Evolutionary conservation across 2,888 invertebrate species (phyloP), one percentile per base, ranked within the genome.

Genomic region (Gandaritis pyraliata): DNA sequence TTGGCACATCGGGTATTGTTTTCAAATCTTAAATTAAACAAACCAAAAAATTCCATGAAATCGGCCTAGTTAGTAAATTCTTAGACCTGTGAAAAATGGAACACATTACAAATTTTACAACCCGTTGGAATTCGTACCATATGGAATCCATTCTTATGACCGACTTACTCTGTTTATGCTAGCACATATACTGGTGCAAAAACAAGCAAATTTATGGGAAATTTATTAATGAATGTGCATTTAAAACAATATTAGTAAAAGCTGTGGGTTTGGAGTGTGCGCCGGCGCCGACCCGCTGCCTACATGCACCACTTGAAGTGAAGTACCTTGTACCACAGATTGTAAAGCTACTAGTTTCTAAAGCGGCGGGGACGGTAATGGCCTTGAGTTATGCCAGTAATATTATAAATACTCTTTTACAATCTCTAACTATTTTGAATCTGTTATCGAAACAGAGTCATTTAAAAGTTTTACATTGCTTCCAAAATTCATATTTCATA

Each of bases 251-350:
- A 50, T 57, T 62, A 59, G 58, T 16, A 29, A 58, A 51, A 75
- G 71, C 74, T 75, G 84, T 80, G 81, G 80, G 77, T 15, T 58
- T 58, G 70, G 70, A 70, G 73, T 66, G 68, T 77, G 81, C 80
- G 83, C 82, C 80, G 87, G 87, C 88, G 87, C 87, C 88, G 80
- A 83, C 84, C 85, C 79, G 71, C 77, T 82, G 82, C 85, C 87
- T 85, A 83, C 86, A 45, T 51, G 51, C 51, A 29, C 80, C 76
- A 78, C 83, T 83, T 79, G 78, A 74, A 38, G 45, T 53, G 43
- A 16, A 43, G 43, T 30, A 66, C 12, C 29, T 47, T 33, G 48
- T 48, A 55, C 49, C 65, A 66, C 39, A 43, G 47, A 52, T 47
- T 51, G 47, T 23, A 49, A 52, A 47, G n/a, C 15, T 18, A 30